These are phyloP conservation scores for Choloepus hoffmanni DNA, from an alignment of 2,113 vertebrate species.

Conservation along the genomic window DNA sequence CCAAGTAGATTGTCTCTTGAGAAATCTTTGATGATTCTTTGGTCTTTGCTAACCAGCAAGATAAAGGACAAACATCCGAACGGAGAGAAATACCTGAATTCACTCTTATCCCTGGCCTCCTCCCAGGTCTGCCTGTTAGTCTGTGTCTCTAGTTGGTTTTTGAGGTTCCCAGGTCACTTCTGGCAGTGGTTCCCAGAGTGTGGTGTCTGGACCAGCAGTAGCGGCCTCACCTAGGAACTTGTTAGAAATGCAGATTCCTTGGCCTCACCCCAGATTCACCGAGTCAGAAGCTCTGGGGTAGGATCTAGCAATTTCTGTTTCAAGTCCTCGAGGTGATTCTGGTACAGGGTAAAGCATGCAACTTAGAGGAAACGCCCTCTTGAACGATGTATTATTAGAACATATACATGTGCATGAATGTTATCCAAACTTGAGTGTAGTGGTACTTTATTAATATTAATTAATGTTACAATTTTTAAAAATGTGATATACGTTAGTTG, in stretches of 20 bases:
- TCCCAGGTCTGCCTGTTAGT: background rate
- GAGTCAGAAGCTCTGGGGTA: background rate
- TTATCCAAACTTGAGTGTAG: slow-evolving; percentile 15
- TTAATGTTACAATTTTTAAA: background rate
- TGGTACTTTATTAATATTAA: slow-evolving; percentile 27
- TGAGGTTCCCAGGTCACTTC: background rate
- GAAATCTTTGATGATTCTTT: slow-evolving; percentile 45
- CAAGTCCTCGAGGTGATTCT: slow-evolving; percentile 39
- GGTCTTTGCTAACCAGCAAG: slow-evolving; percentile 26
- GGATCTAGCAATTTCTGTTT: background rate
- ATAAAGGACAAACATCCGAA: slow-evolving; percentile 12
- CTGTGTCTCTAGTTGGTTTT: background rate
- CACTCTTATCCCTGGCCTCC: background rate
- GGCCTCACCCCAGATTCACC: background rate
- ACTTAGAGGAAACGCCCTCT: background rate
- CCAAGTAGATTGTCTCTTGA: slow-evolving; percentile 50
- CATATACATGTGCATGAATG: slow-evolving; percentile 8
- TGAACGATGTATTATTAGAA: background rate
- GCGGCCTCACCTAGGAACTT: background rate
- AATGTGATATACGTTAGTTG: background rate
- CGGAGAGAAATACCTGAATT: background rate
- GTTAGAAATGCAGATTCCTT: slow-evolving; percentile 13
- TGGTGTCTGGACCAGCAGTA: background rate
- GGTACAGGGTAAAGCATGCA: background rate
- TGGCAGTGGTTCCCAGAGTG: background rate